These are phyloP conservation scores for Tenthredo scrophulariae DNA, from an alignment of 2,888 invertebrate genomes.

Conservation along the genomic window DNA sequence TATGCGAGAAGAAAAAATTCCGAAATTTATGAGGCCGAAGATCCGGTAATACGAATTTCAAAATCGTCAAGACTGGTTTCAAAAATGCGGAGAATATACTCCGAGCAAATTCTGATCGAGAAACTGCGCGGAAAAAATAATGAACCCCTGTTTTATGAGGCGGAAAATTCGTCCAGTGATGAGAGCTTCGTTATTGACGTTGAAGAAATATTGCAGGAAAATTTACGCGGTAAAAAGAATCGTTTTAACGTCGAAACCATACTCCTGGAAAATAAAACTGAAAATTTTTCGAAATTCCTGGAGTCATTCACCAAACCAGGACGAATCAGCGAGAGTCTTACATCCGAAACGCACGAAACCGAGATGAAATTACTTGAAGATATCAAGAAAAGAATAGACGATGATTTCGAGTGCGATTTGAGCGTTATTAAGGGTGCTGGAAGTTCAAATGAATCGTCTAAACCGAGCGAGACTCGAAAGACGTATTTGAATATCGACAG, in stretches of 20 bases:
- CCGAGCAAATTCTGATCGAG: not conserved
- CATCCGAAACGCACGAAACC: not conserved
- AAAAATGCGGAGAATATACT: slow-evolving; percentile 15
- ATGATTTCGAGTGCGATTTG: slow-evolving; percentile 55
- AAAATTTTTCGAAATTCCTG: not conserved
- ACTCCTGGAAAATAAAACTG: slow-evolving; percentile 11
- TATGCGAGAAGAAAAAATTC: not conserved
- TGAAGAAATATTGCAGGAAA: slow-evolving; percentile 25
- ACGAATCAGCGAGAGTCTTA: not conserved
- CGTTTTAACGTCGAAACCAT: slow-evolving; percentile 23
- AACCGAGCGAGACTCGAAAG: not conserved
- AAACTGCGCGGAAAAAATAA: not conserved
- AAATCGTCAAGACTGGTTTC: not conserved
- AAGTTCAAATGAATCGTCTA: not conserved
- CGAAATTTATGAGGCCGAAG: not conserved
- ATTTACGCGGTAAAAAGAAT: not conserved
- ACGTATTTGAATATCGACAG: not conserved
- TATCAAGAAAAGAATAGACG: slow-evolving; percentile 60
- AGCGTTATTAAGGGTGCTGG: not conserved
- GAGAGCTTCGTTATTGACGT: slow-evolving; percentile 21
- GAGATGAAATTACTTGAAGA: slow-evolving; percentile 53
- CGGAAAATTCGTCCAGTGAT: not conserved
- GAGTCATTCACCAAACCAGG: not conserved
- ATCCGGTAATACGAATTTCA: not conserved
- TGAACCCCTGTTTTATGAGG: not conserved